Percentiles rank a stretch among this genome's conserved stretches.
Conservation (phyloP, 2,888 invertebrate genomes). For the Eudasyphora cyanicolor region DNA sequence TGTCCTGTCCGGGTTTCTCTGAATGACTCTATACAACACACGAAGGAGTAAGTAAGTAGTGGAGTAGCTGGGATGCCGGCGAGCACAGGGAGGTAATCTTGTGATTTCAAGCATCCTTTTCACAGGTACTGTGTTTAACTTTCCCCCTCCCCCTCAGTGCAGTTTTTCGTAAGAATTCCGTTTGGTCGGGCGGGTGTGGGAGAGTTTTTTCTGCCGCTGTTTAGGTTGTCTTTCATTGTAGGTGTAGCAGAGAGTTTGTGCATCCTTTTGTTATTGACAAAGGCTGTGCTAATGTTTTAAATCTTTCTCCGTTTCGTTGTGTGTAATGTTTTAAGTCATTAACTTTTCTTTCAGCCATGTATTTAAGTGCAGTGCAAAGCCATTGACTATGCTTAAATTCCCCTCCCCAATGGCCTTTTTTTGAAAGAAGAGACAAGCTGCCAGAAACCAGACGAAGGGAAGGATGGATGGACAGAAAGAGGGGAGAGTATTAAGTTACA, state of each 20-base stretch:
- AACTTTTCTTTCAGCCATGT: conserved; percentile 47
- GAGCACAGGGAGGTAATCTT: too few relatives aligned
- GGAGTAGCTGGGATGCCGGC: too few relatives aligned
- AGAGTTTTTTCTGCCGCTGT: conserved; percentile 22
- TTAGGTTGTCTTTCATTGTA: conserved; percentile 33
- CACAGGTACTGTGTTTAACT: conserved; percentile 57
- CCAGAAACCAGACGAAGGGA: too few relatives aligned
- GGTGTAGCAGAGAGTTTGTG: not conserved
- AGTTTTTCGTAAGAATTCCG: too few relatives aligned
- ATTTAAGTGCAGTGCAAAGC: conserved; percentile 55
- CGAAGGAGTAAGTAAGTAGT: too few relatives aligned
- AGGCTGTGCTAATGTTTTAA: conserved; percentile 68
- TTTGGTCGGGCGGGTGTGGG: too few relatives aligned
- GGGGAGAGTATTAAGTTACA: conserved; percentile 46
- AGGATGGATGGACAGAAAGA: not conserved
- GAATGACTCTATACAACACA: not conserved
- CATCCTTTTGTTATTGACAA: conserved; percentile 57
- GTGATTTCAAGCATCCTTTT: conserved; percentile 61
- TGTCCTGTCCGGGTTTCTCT: conserved; percentile 22
- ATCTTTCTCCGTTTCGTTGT: conserved; percentile 45
- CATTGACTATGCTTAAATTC: conserved; percentile 33
- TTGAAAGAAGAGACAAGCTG: not conserved
- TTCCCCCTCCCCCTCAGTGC: conserved; percentile 32
- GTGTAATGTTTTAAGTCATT: conserved; percentile 54
- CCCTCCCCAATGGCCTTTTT: not conserved